These are phyloP conservation scores for Austrolebias charrua DNA, from an alignment of 2,797 vertebrate species.

Conservation along the genomic window DNA sequence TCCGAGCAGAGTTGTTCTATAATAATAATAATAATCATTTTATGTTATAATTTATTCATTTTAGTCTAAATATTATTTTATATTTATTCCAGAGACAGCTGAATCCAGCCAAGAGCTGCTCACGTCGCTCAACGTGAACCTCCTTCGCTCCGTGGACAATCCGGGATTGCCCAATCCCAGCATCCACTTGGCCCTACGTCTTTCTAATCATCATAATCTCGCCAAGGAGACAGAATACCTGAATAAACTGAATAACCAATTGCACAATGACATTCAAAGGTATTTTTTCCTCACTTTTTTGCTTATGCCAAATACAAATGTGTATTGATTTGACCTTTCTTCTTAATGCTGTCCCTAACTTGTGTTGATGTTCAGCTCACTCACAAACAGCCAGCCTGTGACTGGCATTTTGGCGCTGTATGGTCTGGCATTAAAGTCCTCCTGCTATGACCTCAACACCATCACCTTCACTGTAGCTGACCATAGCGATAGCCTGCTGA, in stretches of 20 bases:
- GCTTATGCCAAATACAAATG: background rate
- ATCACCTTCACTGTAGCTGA: slow-evolving; percentile 60
- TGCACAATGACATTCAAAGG: slow-evolving; percentile 79
- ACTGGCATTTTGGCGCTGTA: slow-evolving; percentile 86
- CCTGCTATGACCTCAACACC: slow-evolving; percentile 77
- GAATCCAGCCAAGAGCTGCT: slow-evolving; percentile 62
- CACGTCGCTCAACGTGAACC: slow-evolving; percentile 74
- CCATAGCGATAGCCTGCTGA: slow-evolving; percentile 74
- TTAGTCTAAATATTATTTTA: background rate
- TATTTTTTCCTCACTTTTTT: slow-evolving; percentile 43
- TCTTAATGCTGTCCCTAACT: slow-evolving; percentile 5
- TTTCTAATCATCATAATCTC: slow-evolving; percentile 80
- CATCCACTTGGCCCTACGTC: slow-evolving; percentile 87
- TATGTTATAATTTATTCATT: background rate
- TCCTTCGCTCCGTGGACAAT: slow-evolving; percentile 77
- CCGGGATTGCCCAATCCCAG: slow-evolving; percentile 82
- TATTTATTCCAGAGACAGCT: slow-evolving; percentile 38
- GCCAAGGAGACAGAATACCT: slow-evolving; percentile 79
- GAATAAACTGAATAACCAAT: slow-evolving; percentile 70
- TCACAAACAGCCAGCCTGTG: slow-evolving; percentile 56
- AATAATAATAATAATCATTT: too few relatives aligned
- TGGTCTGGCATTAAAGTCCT: slow-evolving; percentile 84
- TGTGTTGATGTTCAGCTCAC: slow-evolving; percentile 56
- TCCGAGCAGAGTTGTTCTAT: background rate
- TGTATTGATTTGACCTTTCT: background rate